A percentile compares a stretch with the other conserved stretches of the same genome.
These are phyloP conservation scores for Drepanosiphum platanoidis DNA, from an alignment of 2,888 invertebrate genomes.

Conservation along the genomic window DNA sequence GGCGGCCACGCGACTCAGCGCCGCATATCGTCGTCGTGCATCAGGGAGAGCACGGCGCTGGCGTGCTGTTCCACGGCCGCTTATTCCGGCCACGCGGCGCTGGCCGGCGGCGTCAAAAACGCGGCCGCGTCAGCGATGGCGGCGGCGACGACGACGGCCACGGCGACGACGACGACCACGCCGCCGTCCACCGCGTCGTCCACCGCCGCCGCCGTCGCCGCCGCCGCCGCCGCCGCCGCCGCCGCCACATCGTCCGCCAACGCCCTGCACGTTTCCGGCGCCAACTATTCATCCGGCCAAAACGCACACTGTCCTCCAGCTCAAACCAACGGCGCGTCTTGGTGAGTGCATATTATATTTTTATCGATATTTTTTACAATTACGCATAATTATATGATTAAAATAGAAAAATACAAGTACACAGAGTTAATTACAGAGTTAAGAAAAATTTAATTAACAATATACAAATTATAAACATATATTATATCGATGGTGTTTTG, in stretches of 20 bases:
- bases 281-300: conserved; percentile 26
- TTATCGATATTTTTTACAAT: no score
- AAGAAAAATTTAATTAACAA: no score
- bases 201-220: background rate
- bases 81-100: conserved; percentile 16
- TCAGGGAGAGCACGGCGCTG: conserved; percentile 49
- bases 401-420: no score
- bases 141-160: background rate
- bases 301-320: conserved; percentile 51
- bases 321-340: conserved; percentile 39
- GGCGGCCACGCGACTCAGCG: conserved; percentile 2
- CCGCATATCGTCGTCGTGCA: conserved; percentile 57
- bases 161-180: background rate
- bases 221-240: background rate
- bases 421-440: no score
- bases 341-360: no score
- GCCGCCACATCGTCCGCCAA: background rate
- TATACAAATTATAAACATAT: no score
- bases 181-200: background rate
- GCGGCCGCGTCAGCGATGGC: background rate
- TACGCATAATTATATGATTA: no score
- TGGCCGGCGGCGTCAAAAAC: conserved; percentile 28
- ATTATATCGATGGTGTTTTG: no score
- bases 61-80: conserved; percentile 44
- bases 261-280: background rate